Evolutionary conservation across 2,797 vertebrate species (phyloP).

Genomic region (Hyperoplus lanceolatus): DNA sequence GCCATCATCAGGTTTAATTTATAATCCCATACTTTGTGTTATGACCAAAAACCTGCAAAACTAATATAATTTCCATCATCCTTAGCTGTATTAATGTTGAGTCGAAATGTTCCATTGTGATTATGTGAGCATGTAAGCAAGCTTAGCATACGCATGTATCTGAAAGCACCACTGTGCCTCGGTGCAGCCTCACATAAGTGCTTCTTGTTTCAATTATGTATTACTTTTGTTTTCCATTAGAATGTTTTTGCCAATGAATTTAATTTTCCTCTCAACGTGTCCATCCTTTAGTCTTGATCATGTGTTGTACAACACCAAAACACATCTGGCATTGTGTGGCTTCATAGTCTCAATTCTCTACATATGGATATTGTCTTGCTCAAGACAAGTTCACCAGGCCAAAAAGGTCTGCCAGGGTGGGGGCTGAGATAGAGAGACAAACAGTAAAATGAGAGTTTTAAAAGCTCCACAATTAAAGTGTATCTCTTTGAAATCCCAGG

Average conservation of each 20-base stretch:
- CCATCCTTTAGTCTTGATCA: neutral
- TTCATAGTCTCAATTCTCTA: neutral
- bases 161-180: neutral
- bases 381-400: conserved; percentile 50
- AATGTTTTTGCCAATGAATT: neutral
- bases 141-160: neutral
- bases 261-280: neutral
- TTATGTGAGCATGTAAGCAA: neutral
- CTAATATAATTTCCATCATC: neutral
- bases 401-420: conserved; percentile 36
- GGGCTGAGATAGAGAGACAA: conserved; percentile 32
- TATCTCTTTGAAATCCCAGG: conserved; percentile 78
- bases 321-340: conserved; percentile 8
- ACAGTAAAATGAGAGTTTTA: conserved; percentile 52
- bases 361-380: conserved; percentile 31
- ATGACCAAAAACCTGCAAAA: neutral
- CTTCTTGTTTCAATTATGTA: conserved; percentile 4
- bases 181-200: neutral
- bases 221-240: conserved; percentile 8
- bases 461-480: conserved; percentile 69
- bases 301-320: conserved; percentile 3
- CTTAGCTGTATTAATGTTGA: neutral
- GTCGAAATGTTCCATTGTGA: neutral
- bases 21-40: neutral
- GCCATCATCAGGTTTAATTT: too few species aligned